A percentile compares a stretch with the other conserved stretches of the same genome.
These are phyloP conservation scores for Steatocranus sp. DNA, from an alignment of 2,797 vertebrate genomes.

Conservation along the genomic window DNA sequence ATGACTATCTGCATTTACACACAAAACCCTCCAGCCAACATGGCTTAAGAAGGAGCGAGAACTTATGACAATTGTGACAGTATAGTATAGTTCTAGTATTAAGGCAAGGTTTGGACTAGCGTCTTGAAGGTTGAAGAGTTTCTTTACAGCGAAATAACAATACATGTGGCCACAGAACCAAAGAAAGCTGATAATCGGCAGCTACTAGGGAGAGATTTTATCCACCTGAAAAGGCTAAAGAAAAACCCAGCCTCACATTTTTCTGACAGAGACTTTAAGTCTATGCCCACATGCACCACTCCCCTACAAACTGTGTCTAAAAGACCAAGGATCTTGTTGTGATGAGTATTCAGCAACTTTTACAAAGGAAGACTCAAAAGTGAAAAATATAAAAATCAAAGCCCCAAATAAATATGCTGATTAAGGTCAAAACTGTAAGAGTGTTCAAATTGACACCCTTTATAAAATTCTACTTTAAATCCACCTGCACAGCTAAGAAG, in stretches of 20 bases:
- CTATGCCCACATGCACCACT: slow-evolving; percentile 1
- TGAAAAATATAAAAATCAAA: slow-evolving; percentile 51
- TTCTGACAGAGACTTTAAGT: slow-evolving; percentile 6
- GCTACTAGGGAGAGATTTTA: slow-evolving; percentile 35
- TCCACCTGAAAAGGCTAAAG: not conserved
- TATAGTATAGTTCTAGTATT: slow-evolving; percentile 54
- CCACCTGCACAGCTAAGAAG: slow-evolving; percentile 56
- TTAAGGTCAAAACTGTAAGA: not conserved
- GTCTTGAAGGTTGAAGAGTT: slow-evolving; percentile 31
- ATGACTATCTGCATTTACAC: slow-evolving; percentile 25
- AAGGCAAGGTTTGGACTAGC: slow-evolving; percentile 73
- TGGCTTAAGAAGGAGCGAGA: slow-evolving; percentile 67
- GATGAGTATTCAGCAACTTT: slow-evolving; percentile 38
- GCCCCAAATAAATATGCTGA: slow-evolving; percentile 58
- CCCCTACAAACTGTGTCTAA: not conserved
- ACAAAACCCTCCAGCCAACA: slow-evolving; percentile 63
- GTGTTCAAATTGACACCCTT: slow-evolving; percentile 72
- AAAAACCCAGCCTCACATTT: slow-evolving; percentile 24
- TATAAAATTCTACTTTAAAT: slow-evolving; percentile 69
- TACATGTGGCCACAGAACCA: slow-evolving; percentile 6
- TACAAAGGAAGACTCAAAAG: slow-evolving; percentile 83
- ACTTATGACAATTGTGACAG: slow-evolving; percentile 48
- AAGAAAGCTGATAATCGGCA: slow-evolving; percentile 36
- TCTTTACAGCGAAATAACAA: slow-evolving; percentile 24
- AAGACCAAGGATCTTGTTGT: slow-evolving; percentile 9